Percentiles rank a stretch among this genome's conserved stretches.
phyloP scores from a whole-genome alignment of 1,140 invertebrate genomes.

The Leptopilina clavipes region DNA sequence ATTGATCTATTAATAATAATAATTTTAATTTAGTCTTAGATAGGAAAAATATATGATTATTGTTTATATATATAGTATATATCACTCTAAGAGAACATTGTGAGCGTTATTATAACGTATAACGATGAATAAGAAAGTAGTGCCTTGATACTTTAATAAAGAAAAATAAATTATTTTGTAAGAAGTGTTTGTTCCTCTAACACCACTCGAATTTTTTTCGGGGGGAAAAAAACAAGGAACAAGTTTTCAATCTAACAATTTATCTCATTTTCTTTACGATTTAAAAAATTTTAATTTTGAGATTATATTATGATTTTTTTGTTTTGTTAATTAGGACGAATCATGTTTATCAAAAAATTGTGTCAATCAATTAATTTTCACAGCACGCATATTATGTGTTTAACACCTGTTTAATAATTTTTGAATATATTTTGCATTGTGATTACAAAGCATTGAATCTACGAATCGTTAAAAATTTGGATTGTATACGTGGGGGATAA shows the following conservation, averaged over 20 bases:
- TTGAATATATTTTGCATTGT: slow-evolving; percentile 62
- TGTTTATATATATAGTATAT: not conserved
- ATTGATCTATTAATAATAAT: slow-evolving; percentile 28
- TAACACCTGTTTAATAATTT: slow-evolving; percentile 57
- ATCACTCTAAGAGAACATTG: slow-evolving; percentile 37
- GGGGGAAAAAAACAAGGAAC: no score
- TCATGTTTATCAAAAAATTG: slow-evolving; percentile 1
- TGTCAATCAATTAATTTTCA: slow-evolving; percentile 43
- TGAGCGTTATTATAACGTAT: slow-evolving; percentile 41
- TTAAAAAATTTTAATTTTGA: slow-evolving; percentile 33
- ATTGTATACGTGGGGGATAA: slow-evolving; percentile 46
- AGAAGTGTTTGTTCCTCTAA: slow-evolving; percentile 43
- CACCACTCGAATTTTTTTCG: not conserved
- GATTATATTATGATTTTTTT: not conserved
- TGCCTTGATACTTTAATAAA: slow-evolving; percentile 66
- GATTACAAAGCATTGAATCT: slow-evolving; percentile 61
- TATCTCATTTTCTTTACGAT: no score
- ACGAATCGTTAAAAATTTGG: slow-evolving; percentile 59
- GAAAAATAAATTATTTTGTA: slow-evolving; percentile 69
- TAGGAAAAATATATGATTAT: slow-evolving; percentile 19
- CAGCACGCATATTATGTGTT: slow-evolving; percentile 64
- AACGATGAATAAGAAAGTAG: slow-evolving; percentile 54
- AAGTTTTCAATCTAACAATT: no score
- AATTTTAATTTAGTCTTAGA: slow-evolving; percentile 37
- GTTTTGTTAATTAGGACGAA: slow-evolving; percentile 18